Evolutionary conservation across 2,113 vertebrate genomes (phyloP).

Genomic region (Isurus oxyrinchus): DNA sequence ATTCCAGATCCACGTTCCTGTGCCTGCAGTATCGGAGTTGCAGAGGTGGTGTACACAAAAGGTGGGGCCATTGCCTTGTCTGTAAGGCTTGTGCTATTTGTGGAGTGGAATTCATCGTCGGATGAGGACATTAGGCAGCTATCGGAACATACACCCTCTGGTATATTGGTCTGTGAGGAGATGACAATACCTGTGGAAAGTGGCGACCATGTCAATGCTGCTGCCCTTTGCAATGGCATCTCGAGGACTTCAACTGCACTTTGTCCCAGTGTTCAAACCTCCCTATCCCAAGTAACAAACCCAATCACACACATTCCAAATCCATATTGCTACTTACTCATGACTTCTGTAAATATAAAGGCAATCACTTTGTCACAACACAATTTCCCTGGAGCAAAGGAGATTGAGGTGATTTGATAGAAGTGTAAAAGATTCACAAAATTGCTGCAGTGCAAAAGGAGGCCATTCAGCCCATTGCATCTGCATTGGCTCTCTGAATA

Average conservation of each 20-base stretch:
- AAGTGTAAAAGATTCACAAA: too few species aligned
- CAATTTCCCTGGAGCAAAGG: too few species aligned
- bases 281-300: too few species aligned
- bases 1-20: constrained; percentile 66
- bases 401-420: too few species aligned
- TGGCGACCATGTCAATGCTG: constrained; percentile 37
- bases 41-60: constrained; percentile 68
- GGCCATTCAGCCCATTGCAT: too few species aligned
- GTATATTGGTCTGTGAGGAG: constrained; percentile 65
- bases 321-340: not conserved
- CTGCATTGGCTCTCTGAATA: too few species aligned
- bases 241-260: constrained; percentile 41
- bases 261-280: not conserved
- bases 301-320: not conserved
- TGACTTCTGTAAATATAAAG: not conserved
- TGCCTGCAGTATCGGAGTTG: constrained; percentile 72
- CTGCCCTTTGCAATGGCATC: constrained; percentile 38
- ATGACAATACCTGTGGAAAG: constrained; percentile 67
- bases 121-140: constrained; percentile 76
- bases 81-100: constrained; percentile 47
- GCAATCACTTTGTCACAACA: not conserved
- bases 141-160: constrained; percentile 81
- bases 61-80: constrained; percentile 57
- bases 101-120: constrained; percentile 57
- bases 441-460: too few species aligned